A percentile compares a stretch with the other conserved stretches of the same genome.
Conservation (phyloP, 2,113 vertebrate genomes). For the Psophia crepitans region DNA sequence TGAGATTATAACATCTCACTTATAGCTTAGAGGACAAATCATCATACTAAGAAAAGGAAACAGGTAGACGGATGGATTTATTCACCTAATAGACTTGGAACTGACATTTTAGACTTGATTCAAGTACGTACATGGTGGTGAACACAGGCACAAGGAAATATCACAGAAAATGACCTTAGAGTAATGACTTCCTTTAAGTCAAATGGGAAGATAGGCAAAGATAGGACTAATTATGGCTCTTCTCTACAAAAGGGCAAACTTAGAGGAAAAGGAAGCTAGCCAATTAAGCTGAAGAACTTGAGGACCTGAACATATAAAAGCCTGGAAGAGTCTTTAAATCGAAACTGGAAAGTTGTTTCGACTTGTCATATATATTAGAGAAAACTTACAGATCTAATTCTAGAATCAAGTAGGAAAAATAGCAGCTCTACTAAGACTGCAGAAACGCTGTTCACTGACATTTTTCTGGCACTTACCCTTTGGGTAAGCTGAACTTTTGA, state of each 20-base stretch:
- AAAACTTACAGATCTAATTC: neutral
- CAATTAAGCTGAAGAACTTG: neutral
- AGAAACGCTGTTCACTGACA: neutral
- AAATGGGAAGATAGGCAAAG: neutral
- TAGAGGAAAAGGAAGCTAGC: neutral
- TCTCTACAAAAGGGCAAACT: neutral
- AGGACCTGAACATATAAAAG: neutral
- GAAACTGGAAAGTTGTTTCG: neutral
- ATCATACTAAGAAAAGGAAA: neutral
- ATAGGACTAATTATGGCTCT: neutral
- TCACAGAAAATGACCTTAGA: neutral
- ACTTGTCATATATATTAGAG: neutral
- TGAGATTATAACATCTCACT: neutral
- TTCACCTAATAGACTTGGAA: neutral
- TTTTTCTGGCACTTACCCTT: neutral
- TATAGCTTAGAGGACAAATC: neutral
- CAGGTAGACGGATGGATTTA: neutral
- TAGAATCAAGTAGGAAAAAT: neutral
- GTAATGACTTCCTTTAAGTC: neutral
- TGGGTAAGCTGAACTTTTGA: neutral
- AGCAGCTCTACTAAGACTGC: neutral
- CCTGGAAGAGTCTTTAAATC: neutral
- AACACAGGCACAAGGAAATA: neutral
- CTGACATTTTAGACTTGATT: neutral
- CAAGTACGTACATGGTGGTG: neutral